Evolutionary conservation across 2,113 vertebrate species (phyloP).

Genomic region (Vidua chalybeata): DNA sequence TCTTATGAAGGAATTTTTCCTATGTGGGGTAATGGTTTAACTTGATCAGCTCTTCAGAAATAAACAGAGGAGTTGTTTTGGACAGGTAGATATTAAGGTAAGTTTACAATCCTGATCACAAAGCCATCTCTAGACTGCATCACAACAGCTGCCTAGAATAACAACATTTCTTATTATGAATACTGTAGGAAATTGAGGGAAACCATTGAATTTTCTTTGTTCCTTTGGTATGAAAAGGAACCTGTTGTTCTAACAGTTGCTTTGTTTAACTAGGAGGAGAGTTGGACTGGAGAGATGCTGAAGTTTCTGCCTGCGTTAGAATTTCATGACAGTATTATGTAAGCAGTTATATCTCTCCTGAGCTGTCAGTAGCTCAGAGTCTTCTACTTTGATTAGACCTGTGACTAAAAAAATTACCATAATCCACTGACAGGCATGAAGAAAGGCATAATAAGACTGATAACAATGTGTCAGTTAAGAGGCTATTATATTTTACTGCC

Average conservation of each 20-base stretch:
- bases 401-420: constrained; percentile 71
- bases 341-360: constrained; percentile 59
- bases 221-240: not conserved
- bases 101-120: not conserved
- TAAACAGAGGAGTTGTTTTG: not conserved
- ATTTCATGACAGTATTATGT: constrained; percentile 60
- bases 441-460: constrained; percentile 66
- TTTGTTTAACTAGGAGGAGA: constrained; percentile 49
- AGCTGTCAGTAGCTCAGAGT: constrained; percentile 62
- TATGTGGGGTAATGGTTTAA: not conserved
- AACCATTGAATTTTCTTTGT: not conserved
- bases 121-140: not conserved
- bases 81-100: not conserved
- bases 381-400: constrained; percentile 69
- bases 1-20: not conserved
- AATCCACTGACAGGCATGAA: constrained; percentile 71
- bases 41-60: not conserved
- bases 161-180: not conserved
- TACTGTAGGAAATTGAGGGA: not conserved
- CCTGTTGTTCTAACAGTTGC: constrained; percentile 26
- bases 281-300: not conserved
- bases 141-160: not conserved
- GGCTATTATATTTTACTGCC: constrained; percentile 52
- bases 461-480: constrained; percentile 66
- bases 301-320: constrained; percentile 39